A percentile compares a stretch with the other conserved stretches of the same genome.
phyloP scores from a whole-genome alignment of 2,888 invertebrate genomes.

The Trimorus sp. region DNA sequence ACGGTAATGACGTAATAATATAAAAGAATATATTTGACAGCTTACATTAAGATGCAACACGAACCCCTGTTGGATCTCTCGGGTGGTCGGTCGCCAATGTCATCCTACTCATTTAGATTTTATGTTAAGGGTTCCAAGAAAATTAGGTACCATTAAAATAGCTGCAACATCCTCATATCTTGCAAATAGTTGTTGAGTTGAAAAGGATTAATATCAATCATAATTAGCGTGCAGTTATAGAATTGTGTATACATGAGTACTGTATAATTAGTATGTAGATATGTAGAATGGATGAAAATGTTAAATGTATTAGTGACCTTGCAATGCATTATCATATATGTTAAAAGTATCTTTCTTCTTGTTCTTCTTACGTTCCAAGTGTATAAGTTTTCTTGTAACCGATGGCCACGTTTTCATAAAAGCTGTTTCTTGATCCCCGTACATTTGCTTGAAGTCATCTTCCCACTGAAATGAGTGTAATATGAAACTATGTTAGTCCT shows the following conservation, averaged over 20 bases:
- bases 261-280: too few species aligned
- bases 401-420: slow-evolving; percentile 8
- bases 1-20: too few species aligned
- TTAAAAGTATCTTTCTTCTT: too few species aligned
- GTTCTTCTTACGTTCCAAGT: not conserved
- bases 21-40: not conserved
- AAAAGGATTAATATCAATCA: too few species aligned
- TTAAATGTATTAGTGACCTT: too few species aligned
- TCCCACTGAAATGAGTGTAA: too few species aligned
- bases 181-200: too few species aligned
- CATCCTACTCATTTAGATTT: slow-evolving; percentile 30
- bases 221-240: too few species aligned
- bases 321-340: too few species aligned
- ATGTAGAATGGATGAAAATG: too few species aligned
- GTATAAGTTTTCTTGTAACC: slow-evolving; percentile 9
- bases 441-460: slow-evolving; percentile 11
- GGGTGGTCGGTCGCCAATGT: slow-evolving; percentile 35
- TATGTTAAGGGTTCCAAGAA: slow-evolving; percentile 22
- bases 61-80: slow-evolving; percentile 30
- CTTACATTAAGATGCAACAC: slow-evolving; percentile 24
- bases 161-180: not conserved
- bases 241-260: too few species aligned
- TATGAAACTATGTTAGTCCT: too few species aligned
- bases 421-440: not conserved
- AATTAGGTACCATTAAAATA: slow-evolving; percentile 24